Conservation (phyloP, 1,140 invertebrate genomes). For the Panonychus citri region DNA sequence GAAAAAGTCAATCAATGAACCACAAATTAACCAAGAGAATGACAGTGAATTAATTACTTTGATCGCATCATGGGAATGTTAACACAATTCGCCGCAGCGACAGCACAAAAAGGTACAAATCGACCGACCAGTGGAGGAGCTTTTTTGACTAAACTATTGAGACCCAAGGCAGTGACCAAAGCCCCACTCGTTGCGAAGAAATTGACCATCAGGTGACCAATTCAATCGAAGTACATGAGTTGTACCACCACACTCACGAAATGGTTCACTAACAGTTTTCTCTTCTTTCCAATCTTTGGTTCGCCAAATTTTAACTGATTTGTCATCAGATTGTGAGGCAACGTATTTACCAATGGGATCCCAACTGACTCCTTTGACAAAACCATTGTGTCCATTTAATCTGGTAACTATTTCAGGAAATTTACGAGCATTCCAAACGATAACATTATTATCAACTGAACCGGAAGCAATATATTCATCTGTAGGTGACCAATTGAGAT, state of each 20-base stretch:
- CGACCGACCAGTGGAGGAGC: conserved; percentile 32
- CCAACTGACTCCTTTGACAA: conserved; percentile 95
- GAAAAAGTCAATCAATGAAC: not conserved
- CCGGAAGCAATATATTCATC: conserved; percentile 80
- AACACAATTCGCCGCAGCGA: conserved; percentile 91
- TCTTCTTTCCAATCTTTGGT: conserved; percentile 78
- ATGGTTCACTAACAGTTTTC: conserved; percentile 61
- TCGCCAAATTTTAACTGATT: conserved; percentile 74
- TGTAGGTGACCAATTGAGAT: conserved; percentile 81
- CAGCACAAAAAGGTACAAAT: conserved; percentile 90
- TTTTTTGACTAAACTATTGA: conserved; percentile 40
- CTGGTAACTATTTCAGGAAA: conserved; percentile 23
- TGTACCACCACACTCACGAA: conserved; percentile 67
- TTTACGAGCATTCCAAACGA: conserved; percentile 81
- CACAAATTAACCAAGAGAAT: not conserved
- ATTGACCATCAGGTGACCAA: conserved; percentile 94
- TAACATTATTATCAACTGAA: conserved; percentile 83
- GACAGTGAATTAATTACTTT: conserved; percentile 34
- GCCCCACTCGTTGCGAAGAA: conserved; percentile 78
- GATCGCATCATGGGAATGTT: conserved; percentile 95
- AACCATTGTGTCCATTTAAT: conserved; percentile 65
- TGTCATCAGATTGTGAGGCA: conserved; percentile 83
- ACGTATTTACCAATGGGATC: conserved; percentile 92
- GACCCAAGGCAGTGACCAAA: conserved; percentile 56
- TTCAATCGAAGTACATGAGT: conserved; percentile 74